Base-by-base conservation (phyloP, 2,888 invertebrate genomes). In the Tachina grossa region DNA sequence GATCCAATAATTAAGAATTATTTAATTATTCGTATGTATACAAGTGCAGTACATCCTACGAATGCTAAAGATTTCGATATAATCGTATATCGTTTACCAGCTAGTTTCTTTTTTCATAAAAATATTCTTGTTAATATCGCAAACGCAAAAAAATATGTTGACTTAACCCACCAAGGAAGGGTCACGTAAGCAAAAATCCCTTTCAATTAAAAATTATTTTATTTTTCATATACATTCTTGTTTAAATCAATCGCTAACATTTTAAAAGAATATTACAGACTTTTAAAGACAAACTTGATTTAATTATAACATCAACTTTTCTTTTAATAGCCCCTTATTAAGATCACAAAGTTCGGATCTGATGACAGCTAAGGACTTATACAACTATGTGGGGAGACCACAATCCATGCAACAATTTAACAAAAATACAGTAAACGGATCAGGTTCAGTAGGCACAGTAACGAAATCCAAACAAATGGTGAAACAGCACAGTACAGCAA, bases 261-360 rank as follows among this genome's bases (percentile, higher is more conserved):
- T 13, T 4, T 31, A 39, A 65, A 57, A 13, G 43, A 59, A 47
- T 31, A 9, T 13, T 41, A 43, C 8, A 19, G 10, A 31, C 16
- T 1, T 22, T 13, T 5, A 9, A 43, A 63, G 47, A 59, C 22
- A n/a, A 53, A 57, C 8, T 51, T 43, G 3, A n/a, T 77, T 49
- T 53, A n/a, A 55, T 47, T 45, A 59, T 13, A 53, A 71, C n/a
- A 49, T 66, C n/a, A 49, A 47, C n/a, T 79, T 69, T 22, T 69
- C 77, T 79, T 51, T 61, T 10, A 16, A 81, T 87, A 90, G 91
- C 83, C 89, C 90, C 82, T 88, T 91, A 87, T 88, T 90, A 88
- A 89, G 91, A 90, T 91, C 91, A 83, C 91, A 90, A 89, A 91
- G 91, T 87, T 89, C 90, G 85, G 91, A 91, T 88, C 83, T 90